Base-by-base conservation (phyloP, 2,888 invertebrate genomes). In the Mythimna loreyi region DNA sequence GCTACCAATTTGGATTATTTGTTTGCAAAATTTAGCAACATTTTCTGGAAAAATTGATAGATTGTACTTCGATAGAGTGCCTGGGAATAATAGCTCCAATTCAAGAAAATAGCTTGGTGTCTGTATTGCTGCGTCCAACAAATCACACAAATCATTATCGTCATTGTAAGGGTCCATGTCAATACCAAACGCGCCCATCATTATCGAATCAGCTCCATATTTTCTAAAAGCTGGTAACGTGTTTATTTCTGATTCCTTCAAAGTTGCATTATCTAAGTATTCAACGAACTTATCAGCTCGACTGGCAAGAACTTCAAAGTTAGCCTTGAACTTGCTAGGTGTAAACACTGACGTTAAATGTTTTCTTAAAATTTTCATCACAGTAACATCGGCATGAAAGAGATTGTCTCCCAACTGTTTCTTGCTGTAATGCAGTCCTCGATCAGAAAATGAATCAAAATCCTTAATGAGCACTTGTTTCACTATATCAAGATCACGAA, bases 381-480 rank as follows among this genome's bases (percentile, higher is more conserved):
- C 83, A 0, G 85, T 82, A 6, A 67, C 72, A 21, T 88, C 85
- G 13, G 87, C 85, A 65, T 89, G 88, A 47, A 93, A 92, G 1
- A 93, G 70, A 62, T 92, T 92, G 19, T 83, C 85, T 55, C 89
- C 89, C n/a, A 92, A 57, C 5, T 82, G 83, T 61, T 88, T 78
- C 25, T 89, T 86, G 55, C 87, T 88, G 43, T 87, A 87, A 33
- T 85, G 82, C 11, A 88, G 36, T 21, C 89, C 90, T 47, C 93
- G 88, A 19, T 91, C 87, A 19, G 86, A 72, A 52, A 92, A 93
- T 2, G 33, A 57, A 7, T 89, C 86, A 33, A 91, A 92, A 52
- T 92, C 92, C 58, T 92, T 92, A 6, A 92, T 84, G 8, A 92
- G 72, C 28, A 93, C 83, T 55, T 88, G 85, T 66, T 90, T 92